A percentile compares a stretch with the other conserved stretches of the same genome.
phyloP scores from a whole-genome alignment of 1,140 invertebrate genomes.

The Apis laboriosa region DNA sequence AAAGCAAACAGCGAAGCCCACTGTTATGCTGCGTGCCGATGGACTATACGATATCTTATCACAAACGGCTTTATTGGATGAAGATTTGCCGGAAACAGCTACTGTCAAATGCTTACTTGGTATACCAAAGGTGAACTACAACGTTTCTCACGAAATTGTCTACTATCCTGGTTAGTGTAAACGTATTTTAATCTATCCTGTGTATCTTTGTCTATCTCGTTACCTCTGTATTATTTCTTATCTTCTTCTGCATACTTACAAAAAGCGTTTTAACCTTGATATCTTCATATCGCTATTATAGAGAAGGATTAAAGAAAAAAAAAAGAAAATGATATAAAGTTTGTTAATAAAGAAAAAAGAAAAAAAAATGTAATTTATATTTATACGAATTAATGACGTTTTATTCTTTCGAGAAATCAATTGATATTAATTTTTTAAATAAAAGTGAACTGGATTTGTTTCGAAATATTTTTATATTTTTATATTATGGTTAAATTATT shows the following conservation, averaged over 20 bases:
- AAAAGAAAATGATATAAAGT: no score
- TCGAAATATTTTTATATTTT: slow-evolving; percentile 1
- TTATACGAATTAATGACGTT: background rate
- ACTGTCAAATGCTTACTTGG: slow-evolving; percentile 85
- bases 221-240: background rate
- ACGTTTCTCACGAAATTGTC: slow-evolving; percentile 84
- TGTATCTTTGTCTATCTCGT: slow-evolving; percentile 33
- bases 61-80: slow-evolving; percentile 81
- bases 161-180: slow-evolving; percentile 84
- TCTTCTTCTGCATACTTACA: background rate
- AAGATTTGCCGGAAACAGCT: slow-evolving; percentile 83
- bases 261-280: slow-evolving; percentile 16
- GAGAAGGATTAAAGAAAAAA: no score
- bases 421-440: background rate
- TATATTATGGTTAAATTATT: background rate
- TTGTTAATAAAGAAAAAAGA: background rate
- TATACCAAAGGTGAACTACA: slow-evolving; percentile 85
- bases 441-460: background rate
- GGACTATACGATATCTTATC: slow-evolving; percentile 82
- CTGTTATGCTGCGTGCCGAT: slow-evolving; percentile 69
- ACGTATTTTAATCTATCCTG: slow-evolving; percentile 31
- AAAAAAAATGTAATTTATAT: no score
- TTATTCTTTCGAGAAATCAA: slow-evolving; percentile 8
- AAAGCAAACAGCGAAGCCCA: slow-evolving; percentile 63
- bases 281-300: background rate